Evolutionary conservation across 2,888 invertebrate species (phyloP), one percentile per base, ranked within the genome.

Genomic region (Drosophila anceps): DNA sequence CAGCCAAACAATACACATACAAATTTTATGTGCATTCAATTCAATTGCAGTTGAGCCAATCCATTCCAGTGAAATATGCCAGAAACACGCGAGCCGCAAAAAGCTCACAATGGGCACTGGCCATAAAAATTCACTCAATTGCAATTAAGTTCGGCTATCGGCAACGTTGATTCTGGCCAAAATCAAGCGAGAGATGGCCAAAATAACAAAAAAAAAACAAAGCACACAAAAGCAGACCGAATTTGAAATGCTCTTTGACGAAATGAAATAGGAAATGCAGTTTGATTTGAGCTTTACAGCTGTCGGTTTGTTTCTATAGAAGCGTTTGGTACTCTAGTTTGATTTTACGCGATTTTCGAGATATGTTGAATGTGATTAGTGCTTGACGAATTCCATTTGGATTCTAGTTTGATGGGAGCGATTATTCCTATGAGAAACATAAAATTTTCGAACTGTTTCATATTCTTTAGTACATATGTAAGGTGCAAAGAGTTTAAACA

Each of bases 21-120:
- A 66, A 70, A 79, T 84, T 82, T 84, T 82, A 82, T 82, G 76
- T 82, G 79, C 81, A 69, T 79, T 84, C 85, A 82, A 81, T 84
- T 84, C 73, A 84, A 82, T 82, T 84, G 73, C 82, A 73, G 68
- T 58, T 68, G 53, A 82, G 60, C 74, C 69, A 69, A 63, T 71
- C 74, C 57, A 69, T 65, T 71, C 74, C 57, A 57, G 57, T 81
- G 75, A 84, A 81, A 84, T 81, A 84, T 81, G 79, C 82, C 81
- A 82, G 73, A 82, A 82, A 74, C 77, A 84, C 62, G 69, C 82
- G 48, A 68, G 35, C 48, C 39, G 37, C 51, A 55, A 37, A 48
- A 18, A 18, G 48, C 39, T 54, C 31, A 61, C 77, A 79, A 80
- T 75, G 64, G 70, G 61, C 69, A 48, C 66, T 31, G 85, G 73